Conservation (phyloP, 2,797 vertebrate species). For the Synaphobranchus kaupii region DNA sequence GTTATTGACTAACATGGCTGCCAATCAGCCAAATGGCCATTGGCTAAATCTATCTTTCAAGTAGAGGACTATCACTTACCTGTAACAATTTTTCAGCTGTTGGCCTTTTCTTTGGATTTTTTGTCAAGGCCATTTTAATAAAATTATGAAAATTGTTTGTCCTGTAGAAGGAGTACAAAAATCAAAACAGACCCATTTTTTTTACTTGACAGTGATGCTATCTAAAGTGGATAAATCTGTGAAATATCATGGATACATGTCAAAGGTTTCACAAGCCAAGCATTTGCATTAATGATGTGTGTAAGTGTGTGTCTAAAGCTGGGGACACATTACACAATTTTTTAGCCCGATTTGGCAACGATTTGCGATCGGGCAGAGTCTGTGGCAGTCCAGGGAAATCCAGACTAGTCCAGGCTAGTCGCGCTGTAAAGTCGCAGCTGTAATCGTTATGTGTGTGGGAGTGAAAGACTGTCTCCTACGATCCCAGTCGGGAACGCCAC, state of each 20-base stretch:
- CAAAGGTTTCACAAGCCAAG: background rate
- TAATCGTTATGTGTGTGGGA: no score
- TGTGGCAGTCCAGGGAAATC: no score
- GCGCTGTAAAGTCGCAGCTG: no score
- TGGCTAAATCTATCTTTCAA: background rate
- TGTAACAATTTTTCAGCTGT: conserved; percentile 94
- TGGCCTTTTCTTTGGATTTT: conserved; percentile 95
- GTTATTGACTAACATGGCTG: background rate
- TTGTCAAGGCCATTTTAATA: conserved; percentile 94
- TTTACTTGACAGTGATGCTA: background rate
- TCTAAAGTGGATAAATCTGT: background rate
- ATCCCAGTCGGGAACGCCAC: no score
- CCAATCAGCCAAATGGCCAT: background rate
- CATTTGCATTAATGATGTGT: background rate
- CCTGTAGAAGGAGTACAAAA: conserved; percentile 65
- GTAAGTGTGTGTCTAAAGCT: background rate
- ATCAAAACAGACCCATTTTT: background rate
- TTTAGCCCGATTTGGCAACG: no score
- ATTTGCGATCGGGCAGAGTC: no score
- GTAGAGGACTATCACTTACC: conserved; percentile 64
- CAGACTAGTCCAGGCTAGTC: no score
- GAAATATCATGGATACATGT: background rate
- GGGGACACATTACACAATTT: no score
- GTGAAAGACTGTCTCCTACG: no score
- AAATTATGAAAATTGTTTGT: conserved; percentile 98